These are phyloP conservation scores for Ceyx melanurus DNA, from an alignment of 2,113 vertebrate genomes.

Conservation along the genomic window DNA sequence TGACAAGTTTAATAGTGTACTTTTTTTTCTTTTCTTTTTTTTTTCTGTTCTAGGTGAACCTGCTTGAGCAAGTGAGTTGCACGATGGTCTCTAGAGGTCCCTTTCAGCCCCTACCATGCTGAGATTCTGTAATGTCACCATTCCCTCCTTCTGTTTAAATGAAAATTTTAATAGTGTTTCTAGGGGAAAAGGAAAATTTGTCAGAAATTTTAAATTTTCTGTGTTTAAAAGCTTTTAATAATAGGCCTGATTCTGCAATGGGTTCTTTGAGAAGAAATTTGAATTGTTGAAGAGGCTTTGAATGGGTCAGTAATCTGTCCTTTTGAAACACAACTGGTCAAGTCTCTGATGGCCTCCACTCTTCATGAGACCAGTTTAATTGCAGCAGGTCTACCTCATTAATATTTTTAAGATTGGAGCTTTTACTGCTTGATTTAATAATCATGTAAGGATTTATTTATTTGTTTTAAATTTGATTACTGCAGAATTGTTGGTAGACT, in stretches of 20 bases:
- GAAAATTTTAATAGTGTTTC: not conserved
- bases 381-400: not conserved
- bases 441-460: not conserved
- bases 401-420: not conserved
- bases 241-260: not conserved
- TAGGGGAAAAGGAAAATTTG: not conserved
- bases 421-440: not conserved
- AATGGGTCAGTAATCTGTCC: not conserved
- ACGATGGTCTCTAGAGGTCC: too few relatives aligned
- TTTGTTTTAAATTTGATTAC: not conserved
- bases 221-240: not conserved
- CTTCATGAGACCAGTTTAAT: not conserved
- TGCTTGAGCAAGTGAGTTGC: too few relatives aligned
- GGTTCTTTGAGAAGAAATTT: not conserved
- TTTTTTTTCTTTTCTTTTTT: accelerated
- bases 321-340: accelerated
- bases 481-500: not conserved
- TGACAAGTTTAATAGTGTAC: not conserved
- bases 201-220: not conserved
- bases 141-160: not conserved
- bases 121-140: not conserved
- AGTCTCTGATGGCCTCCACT: not conserved
- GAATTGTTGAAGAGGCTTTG: not conserved
- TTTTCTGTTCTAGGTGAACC: too few relatives aligned
- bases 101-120: too few relatives aligned